A percentile compares a stretch with the other conserved stretches of the same genome.
phyloP scores from a whole-genome alignment of 2,797 vertebrate species.

The Myotis myotis region DNA sequence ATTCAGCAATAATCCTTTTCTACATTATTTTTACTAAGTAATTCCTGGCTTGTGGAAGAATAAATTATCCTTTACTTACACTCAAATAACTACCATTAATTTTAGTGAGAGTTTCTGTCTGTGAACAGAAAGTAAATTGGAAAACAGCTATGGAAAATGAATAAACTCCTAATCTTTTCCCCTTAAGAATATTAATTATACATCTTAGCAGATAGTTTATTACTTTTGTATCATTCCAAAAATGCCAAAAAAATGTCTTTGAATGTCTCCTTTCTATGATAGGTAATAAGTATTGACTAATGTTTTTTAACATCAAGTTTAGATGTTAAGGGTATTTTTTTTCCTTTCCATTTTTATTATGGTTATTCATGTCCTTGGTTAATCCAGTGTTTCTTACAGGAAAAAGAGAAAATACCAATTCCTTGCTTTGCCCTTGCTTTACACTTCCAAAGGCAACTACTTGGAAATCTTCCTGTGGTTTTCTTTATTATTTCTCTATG shows the following conservation, averaged over 20 bases:
- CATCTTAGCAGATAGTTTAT: background rate
- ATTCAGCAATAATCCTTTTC: constrained; percentile 27
- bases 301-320: background rate
- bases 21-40: constrained; percentile 1
- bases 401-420: background rate
- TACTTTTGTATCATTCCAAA: constrained; percentile 24
- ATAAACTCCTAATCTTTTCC: constrained; percentile 12
- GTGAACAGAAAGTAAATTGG: constrained; percentile 17
- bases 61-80: constrained; percentile 37
- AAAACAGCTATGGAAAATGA: constrained; percentile 2
- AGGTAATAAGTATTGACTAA: background rate
- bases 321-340: background rate
- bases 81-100: constrained; percentile 47
- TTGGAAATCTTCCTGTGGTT: background rate
- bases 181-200: constrained; percentile 12
- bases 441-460: background rate
- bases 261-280: background rate
- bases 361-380: background rate
- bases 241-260: constrained; percentile 8
- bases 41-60: background rate
- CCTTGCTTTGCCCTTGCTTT: background rate
- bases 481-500: background rate
- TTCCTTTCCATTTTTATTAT: background rate
- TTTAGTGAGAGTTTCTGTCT: constrained; percentile 25
- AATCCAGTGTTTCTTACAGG: background rate